These are phyloP conservation scores for Coecobrya sp. DNA, from an alignment of 2,888 invertebrate genomes.

Conservation along the genomic window DNA sequence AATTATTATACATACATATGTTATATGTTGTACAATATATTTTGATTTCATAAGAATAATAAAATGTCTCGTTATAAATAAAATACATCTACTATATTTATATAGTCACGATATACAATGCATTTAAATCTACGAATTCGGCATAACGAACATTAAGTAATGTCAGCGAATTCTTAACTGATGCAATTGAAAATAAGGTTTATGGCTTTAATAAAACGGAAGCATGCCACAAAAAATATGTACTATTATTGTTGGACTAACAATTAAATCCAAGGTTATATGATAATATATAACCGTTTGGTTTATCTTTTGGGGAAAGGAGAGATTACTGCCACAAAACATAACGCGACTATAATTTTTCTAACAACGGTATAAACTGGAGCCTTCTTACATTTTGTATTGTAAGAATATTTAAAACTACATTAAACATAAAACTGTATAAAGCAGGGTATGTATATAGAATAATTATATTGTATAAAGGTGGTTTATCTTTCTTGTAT, in stretches of 20 bases:
- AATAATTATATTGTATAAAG: too few species aligned
- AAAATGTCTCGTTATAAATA: constrained; percentile 1
- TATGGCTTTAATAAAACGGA: not conserved
- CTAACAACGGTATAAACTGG: too few species aligned
- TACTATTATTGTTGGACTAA: not conserved
- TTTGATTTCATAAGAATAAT: not conserved
- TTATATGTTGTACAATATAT: not conserved
- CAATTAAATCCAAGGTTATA: not conserved
- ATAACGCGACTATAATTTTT: too few species aligned
- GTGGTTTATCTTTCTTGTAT: too few species aligned
- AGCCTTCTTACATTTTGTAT: too few species aligned
- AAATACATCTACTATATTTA: not conserved
- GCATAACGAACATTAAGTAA: constrained; percentile 3
- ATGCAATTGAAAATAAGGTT: not conserved
- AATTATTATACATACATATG: not conserved
- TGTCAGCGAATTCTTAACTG: not conserved
- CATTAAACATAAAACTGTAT: too few species aligned
- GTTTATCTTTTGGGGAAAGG: too few species aligned
- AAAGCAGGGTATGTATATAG: too few species aligned
- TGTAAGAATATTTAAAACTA: too few species aligned
- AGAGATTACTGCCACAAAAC: too few species aligned
- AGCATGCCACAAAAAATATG: not conserved
- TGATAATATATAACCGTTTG: too few species aligned
- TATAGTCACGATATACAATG: not conserved
- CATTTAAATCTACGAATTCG: not conserved